phyloP scores from a whole-genome alignment of 2,113 vertebrate genomes.

The Arizona elegans region DNA sequence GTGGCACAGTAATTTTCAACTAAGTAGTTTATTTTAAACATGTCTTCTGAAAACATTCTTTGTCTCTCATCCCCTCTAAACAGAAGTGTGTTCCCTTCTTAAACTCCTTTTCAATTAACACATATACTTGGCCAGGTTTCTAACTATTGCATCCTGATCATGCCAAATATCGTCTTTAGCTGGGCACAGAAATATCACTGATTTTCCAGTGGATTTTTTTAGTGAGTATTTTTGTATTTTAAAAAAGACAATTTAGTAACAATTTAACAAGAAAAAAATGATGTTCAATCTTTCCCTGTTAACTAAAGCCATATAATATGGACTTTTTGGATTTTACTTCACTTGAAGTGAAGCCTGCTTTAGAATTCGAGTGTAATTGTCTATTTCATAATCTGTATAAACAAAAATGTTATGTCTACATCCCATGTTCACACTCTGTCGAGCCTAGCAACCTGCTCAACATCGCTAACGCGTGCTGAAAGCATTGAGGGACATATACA shows the following conservation, averaged over 20 bases:
- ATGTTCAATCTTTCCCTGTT: conserved; percentile 28
- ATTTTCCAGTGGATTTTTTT: conserved; percentile 34
- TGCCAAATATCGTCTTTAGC: conserved; percentile 38
- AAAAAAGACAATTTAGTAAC: background rate
- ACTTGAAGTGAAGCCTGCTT: conserved; percentile 21
- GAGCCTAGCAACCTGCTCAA: too few species aligned
- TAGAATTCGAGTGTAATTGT: conserved; percentile 2
- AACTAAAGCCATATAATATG: conserved; percentile 41
- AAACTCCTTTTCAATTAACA: conserved; percentile 34
- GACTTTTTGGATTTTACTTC: conserved; percentile 44
- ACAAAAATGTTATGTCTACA: background rate
- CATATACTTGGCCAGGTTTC: conserved; percentile 50
- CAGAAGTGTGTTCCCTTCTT: conserved; percentile 39
- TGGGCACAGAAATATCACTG: conserved; percentile 22
- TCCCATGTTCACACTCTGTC: background rate
- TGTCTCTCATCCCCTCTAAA: conserved; percentile 54
- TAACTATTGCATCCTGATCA: background rate
- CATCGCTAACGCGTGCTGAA: too few species aligned
- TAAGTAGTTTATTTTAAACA: conserved; percentile 62
- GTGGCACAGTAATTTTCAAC: conserved; percentile 48
- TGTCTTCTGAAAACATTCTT: conserved; percentile 57
- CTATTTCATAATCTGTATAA: conserved; percentile 9
- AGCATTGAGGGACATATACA: too few species aligned
- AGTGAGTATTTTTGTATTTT: background rate
- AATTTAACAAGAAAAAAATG: background rate